A percentile compares a stretch with the other conserved stretches of the same genome.
phyloP scores from a whole-genome alignment of 1,140 invertebrate genomes.

The Tetraneura akinire region DNA sequence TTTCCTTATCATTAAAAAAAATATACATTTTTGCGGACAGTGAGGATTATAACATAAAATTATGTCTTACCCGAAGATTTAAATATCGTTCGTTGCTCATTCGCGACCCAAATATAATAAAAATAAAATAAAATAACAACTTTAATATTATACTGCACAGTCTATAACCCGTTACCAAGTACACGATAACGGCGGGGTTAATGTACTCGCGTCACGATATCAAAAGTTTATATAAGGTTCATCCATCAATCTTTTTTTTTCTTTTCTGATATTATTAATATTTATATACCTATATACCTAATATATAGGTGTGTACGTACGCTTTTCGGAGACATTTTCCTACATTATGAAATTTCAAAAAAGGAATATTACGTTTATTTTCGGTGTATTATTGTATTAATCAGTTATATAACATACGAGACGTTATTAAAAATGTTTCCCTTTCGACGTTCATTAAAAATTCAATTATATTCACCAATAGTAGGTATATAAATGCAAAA shows the following conservation, averaged over 20 bases:
- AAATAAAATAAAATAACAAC: conserved; percentile 2
- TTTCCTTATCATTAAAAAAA: neutral
- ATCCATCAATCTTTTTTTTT: conserved; percentile 46
- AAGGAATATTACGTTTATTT: neutral
- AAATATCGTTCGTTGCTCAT: neutral
- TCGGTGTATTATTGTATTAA: neutral
- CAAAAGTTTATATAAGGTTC: conserved; percentile 34
- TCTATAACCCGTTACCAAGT: conserved; percentile 32
- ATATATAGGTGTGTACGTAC: too few species aligned
- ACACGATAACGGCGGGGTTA: conserved; percentile 42
- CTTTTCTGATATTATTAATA: conserved; percentile 19
- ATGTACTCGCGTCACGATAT: conserved; percentile 44
- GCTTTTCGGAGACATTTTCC: neutral
- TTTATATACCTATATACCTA: neutral
- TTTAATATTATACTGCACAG: conserved; percentile 15
- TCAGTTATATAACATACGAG: too few species aligned
- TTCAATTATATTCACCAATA: neutral
- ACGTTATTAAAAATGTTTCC: too few species aligned
- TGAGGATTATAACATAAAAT: neutral
- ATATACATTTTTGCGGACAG: neutral
- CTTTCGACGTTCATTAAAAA: neutral
- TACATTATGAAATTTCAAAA: neutral
- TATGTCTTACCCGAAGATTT: neutral
- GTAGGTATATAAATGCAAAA: neutral
- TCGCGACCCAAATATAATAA: conserved; percentile 22